Base-by-base conservation (phyloP, 1,140 invertebrate species). In the Drosophila miranda region DNA sequence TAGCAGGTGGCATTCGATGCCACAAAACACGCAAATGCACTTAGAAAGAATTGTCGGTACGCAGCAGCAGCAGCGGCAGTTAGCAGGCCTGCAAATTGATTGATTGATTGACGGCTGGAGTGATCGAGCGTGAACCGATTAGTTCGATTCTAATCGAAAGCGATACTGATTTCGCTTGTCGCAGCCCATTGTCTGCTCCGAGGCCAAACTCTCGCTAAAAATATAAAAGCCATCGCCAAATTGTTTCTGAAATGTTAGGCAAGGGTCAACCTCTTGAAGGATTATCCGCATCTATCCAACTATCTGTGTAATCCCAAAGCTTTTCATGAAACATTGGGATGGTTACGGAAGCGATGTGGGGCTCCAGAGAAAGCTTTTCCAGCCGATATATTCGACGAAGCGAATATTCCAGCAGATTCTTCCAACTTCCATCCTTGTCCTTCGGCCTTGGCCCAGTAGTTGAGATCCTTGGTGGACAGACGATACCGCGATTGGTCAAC, bases 11-110 rank as follows among this genome's bases (percentile, higher is more conserved):
- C 41, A 44, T 43, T 62, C 30, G 9, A 13, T 21, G 53, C 59
- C 58, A 41, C 56, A 53, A 48, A 86, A 86, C 82, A 86, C 64
- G 72, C 38, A 75, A 86, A 82, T 87, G 71, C 82, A 82, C 82
- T 86, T 76, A 68, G 48, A 63, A 34, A 34, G 46, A 78, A 70
- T 59, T 67, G 62, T 48, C 44, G 58, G 48, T 28, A 21, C 8
- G 28, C 34, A 38, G 3, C 3, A 38, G 3, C 34, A 38, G 11
- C 34, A 38, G 34, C 23, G 4, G 23, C 23, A 26, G 23, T 26
- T 26, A 26, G 23, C 34, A 38, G 34, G 34, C 13, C 28, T 46
- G 9, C 16, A 48, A 50, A 81, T 64, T 62, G 63, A 61, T 69
- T 63, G 78, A 73, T 74, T 75, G 80, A 83, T 72, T 45, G 79